phyloP scores from a whole-genome alignment of 2,888 invertebrate species.

The Metellina segmentata region DNA sequence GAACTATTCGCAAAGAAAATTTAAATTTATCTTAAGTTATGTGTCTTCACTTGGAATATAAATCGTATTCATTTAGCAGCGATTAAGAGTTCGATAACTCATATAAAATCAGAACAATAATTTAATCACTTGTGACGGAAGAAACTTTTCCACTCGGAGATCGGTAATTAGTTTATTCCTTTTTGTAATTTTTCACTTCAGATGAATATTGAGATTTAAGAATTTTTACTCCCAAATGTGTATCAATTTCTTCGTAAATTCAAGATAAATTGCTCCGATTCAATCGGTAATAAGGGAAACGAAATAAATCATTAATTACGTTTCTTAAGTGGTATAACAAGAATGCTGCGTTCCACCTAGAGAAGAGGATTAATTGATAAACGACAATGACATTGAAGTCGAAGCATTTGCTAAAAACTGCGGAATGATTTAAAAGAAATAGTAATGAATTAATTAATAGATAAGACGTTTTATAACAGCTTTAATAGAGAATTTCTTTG shows the following conservation, averaged over 20 bases:
- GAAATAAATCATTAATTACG: slow-evolving; percentile 17
- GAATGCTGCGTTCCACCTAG: not conserved
- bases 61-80: not conserved
- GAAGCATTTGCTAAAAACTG: not conserved
- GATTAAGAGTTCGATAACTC: not conserved
- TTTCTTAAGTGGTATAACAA: slow-evolving; percentile 12
- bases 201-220: not conserved
- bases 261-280: slow-evolving; percentile 27
- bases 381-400: not conserved
- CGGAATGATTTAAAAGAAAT: not conserved
- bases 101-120: slow-evolving; percentile 11
- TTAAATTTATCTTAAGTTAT: not conserved
- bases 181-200: not conserved
- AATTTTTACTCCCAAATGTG: not conserved
- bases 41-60: not conserved
- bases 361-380: not conserved
- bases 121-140: slow-evolving; percentile 18
- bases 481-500: too few species aligned
- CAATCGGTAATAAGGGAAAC: slow-evolving; percentile 8
- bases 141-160: slow-evolving; percentile 29
- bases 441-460: not conserved
- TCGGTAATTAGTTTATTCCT: slow-evolving; percentile 22
- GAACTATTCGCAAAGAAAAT: not conserved
- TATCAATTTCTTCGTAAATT: not conserved
- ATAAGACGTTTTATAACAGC: not conserved